Base-by-base conservation (phyloP, 2,888 invertebrate species). In the Tetranychus truncatus region DNA sequence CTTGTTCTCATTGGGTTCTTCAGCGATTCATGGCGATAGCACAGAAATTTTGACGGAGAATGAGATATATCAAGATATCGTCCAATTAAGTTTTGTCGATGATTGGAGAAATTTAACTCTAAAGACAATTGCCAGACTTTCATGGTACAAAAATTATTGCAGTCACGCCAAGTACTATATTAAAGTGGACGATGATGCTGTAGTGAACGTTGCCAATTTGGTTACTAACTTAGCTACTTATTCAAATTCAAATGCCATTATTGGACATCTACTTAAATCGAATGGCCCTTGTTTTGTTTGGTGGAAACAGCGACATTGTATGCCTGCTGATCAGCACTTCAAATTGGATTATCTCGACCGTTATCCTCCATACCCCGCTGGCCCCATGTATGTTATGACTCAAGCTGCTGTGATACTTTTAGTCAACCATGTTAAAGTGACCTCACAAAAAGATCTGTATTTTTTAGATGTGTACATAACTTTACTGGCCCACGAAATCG, bases 261-360 rank as follows among this genome's bases (percentile, higher is more conserved):
- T 20, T 69, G 69, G 69, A 18, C 20, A 69, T 24, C 69, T 69
- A 20, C 34, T 69, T 1, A 20, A 20, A 9, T 24, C 20, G 18
- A 69, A 69, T 69, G 20, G 1, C 24, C 69, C 69, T 69, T 69
- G 69, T 24, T 69, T 69, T 8, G 20, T 24, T n/a, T 69, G 69
- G 69, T 69, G 69, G 69, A 69, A 24, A 69, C 69, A 69, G 21
- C n/a, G 21, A 69, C 69, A 69, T 24, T 69, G 69, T 69, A 69
- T 69, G 69, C 69, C 69, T 20, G 0, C 5, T 11, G 69, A 69
- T 8, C 20, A 69, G 18, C 69, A 69, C n/a, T 21, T 11, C 6
- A 69, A 69, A 21, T 24, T 69, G 7, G 8, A 69, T 69, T 69
- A 24, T 21, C 20, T 69, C 69, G 69, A 69, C 11, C 6, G 11